phyloP scores from a whole-genome alignment of 2,113 vertebrate genomes.

The Ahaetulla prasina region DNA sequence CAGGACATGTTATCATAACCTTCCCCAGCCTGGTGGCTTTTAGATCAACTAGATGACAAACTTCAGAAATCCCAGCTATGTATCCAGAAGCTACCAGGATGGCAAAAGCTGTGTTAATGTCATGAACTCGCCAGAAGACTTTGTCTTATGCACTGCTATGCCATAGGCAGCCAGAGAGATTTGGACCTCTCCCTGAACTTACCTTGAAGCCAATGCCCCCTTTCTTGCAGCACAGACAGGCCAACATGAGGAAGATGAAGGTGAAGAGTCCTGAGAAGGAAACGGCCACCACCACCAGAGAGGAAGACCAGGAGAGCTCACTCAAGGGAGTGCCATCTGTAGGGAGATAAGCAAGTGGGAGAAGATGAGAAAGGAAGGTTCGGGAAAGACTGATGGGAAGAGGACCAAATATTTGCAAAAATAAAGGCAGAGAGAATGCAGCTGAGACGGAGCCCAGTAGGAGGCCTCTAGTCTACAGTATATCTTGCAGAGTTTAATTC shows the following conservation, averaged over 20 bases:
- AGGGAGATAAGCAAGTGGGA: conserved; percentile 46
- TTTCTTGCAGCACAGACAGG: conserved; percentile 95
- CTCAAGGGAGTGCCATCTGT: conserved; percentile 86
- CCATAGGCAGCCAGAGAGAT: not conserved
- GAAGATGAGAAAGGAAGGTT: not conserved
- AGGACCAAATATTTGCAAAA: not conserved
- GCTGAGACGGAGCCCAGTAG: not conserved
- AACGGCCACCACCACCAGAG: conserved; percentile 83
- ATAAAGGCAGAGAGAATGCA: not conserved
- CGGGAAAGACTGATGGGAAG: not conserved
- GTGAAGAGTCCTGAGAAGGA: conserved; percentile 90
- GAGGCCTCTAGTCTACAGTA: not conserved
- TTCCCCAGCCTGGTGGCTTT: not conserved
- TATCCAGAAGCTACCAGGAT: not conserved
- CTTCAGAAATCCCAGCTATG: not conserved
- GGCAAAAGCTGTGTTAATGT: not conserved
- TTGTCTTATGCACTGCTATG: not conserved
- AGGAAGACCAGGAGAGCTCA: conserved; percentile 89
- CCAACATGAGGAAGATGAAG: conserved; percentile 93
- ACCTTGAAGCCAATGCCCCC: conserved; percentile 92
- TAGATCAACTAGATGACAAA: not conserved
- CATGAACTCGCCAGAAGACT: not conserved
- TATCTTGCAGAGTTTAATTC: not conserved
- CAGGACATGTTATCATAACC: not conserved
- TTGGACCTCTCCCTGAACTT: conserved; percentile 43